Percentiles rank a stretch among this genome's conserved stretches.
Conservation (phyloP, 2,888 invertebrate genomes). For the Siphlonurus alternatus region DNA sequence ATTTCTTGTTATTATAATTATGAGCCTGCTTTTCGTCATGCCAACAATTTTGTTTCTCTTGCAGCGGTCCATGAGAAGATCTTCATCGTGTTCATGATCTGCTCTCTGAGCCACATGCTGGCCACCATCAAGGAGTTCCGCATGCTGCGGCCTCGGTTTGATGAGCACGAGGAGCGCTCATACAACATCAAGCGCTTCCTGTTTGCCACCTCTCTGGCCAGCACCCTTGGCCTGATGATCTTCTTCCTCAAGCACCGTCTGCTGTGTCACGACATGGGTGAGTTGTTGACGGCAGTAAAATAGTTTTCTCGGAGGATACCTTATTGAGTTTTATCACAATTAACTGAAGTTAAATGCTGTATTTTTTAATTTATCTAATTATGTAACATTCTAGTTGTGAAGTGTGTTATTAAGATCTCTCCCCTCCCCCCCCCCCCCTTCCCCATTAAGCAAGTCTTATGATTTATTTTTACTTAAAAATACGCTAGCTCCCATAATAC, state of each 20-base stretch:
- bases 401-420: too few species aligned
- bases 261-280: slow-evolving; percentile 79
- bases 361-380: neutral
- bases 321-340: too few species aligned
- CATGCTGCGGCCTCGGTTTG: slow-evolving; percentile 23
- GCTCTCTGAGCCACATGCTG: slow-evolving; percentile 69
- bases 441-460: too few species aligned
- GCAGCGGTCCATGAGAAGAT: slow-evolving; percentile 79
- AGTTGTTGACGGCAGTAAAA: slow-evolving; percentile 23
- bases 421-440: too few species aligned
- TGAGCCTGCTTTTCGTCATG: too few species aligned
- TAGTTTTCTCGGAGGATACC: too few species aligned
- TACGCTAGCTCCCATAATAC: too few species aligned
- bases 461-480: too few species aligned
- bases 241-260: slow-evolving; percentile 83
- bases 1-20: too few species aligned
- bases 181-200: slow-evolving; percentile 47
- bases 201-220: slow-evolving; percentile 55
- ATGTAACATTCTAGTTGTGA: neutral
- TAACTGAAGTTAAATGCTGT: neutral
- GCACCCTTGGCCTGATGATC: slow-evolving; percentile 65
- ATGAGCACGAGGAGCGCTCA: slow-evolving; percentile 24
- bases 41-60: slow-evolving; percentile 25
- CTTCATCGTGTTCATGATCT: slow-evolving; percentile 79
- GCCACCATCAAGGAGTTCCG: slow-evolving; percentile 44